Evolutionary conservation across 1,140 invertebrate species (phyloP).

Genomic region (Stegodyphus mimosarum): DNA sequence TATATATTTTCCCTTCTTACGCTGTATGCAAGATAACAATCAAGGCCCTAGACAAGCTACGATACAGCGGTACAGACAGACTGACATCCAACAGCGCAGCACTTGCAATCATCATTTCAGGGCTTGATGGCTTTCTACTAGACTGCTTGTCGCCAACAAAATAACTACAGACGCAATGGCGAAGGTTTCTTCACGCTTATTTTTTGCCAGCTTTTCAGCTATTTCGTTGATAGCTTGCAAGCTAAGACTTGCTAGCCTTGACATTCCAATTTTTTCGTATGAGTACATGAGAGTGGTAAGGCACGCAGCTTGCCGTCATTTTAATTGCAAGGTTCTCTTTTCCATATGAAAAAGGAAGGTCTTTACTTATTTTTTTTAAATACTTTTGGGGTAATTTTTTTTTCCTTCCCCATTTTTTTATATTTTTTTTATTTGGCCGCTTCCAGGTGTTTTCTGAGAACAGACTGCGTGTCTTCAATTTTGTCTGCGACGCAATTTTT

Average conservation of each 20-base stretch:
- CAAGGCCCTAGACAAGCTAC: not conserved
- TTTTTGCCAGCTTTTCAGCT: slow-evolving; percentile 2
- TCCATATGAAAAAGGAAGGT: not conserved
- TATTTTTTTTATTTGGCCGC: not conserved
- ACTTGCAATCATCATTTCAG: not conserved
- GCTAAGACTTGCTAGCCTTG: slow-evolving; percentile 24
- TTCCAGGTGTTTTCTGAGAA: slow-evolving; percentile 28
- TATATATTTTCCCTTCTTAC: not conserved
- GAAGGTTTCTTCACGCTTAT: slow-evolving; percentile 4
- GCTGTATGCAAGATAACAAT: not conserved
- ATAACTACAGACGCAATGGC: slow-evolving; percentile 26
- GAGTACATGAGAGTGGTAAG: not conserved
- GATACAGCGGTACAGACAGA: no score
- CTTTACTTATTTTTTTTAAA: not conserved
- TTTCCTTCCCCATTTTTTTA: no score
- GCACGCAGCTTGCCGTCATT: slow-evolving; percentile 9
- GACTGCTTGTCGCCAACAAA: slow-evolving; percentile 23
- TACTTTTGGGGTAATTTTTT: not conserved
- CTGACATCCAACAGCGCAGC: slow-evolving; percentile 1
- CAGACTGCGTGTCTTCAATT: slow-evolving; percentile 33
- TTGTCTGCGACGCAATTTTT: slow-evolving; percentile 12
- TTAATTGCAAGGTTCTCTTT: slow-evolving; percentile 17
- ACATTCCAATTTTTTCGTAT: not conserved
- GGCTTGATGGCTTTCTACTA: slow-evolving; percentile 13
- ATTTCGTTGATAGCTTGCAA: not conserved